Percentiles rank a stretch among this genome's conserved stretches.
These are phyloP conservation scores for Prenolepis imparis DNA, from an alignment of 2,888 invertebrate species.

Conservation along the genomic window DNA sequence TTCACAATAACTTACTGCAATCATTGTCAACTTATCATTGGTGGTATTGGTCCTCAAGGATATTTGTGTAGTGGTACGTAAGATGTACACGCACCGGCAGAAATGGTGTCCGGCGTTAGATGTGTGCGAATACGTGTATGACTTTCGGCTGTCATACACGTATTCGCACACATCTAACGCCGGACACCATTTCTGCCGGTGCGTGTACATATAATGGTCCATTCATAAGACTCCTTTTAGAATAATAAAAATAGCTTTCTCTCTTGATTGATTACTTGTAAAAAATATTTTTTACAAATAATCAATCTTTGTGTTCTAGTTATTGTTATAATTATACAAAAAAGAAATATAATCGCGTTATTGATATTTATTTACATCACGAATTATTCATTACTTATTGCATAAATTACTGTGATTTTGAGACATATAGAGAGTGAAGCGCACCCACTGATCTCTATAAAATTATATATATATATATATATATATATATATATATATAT, in stretches of 20 bases:
- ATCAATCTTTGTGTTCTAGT: background rate
- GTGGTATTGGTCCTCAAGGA: constrained; percentile 98
- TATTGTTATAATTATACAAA: background rate
- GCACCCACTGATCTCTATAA: too few relatives aligned
- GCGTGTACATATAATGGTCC: background rate
- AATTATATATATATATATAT: too few relatives aligned
- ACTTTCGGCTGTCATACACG: too few relatives aligned
- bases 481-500: too few relatives aligned
- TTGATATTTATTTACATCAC: background rate
- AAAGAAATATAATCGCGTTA: background rate
- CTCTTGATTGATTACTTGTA: background rate
- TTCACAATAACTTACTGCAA: constrained; percentile 96
- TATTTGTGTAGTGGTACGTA: constrained; percentile 96
- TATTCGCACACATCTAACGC: too few relatives aligned
- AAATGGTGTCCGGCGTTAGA: too few relatives aligned
- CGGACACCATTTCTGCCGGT: too few relatives aligned
- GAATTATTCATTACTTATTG: background rate
- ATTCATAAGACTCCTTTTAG: background rate
- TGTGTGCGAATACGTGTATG: too few relatives aligned
- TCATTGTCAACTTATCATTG: constrained; percentile 96
- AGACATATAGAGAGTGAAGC: background rate
- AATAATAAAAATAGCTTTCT: constrained; percentile 2
- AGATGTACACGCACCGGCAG: too few relatives aligned
- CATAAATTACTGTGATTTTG: background rate
- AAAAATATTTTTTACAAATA: background rate